A percentile compares a stretch with the other conserved stretches of the same genome.
Conservation (phyloP, 2,113 vertebrate species). For the Emydocephalus ijimae region DNA sequence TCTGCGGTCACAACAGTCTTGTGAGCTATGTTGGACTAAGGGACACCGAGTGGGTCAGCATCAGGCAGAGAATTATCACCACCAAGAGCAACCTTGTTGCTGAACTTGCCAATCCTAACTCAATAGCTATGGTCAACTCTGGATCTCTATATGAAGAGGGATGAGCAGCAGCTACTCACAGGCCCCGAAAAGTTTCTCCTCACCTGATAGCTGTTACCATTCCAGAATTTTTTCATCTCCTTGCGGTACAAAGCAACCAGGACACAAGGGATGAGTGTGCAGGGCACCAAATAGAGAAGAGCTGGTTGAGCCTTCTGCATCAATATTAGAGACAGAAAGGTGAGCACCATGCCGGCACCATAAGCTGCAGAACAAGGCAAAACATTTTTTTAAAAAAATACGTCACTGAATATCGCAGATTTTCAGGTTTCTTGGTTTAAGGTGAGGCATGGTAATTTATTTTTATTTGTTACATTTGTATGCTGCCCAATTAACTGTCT, state of each 20-base stretch:
- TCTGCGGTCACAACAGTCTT: not conserved
- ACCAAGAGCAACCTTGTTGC: not conserved
- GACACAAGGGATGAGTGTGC: constrained; percentile 82
- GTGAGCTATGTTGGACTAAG: not conserved
- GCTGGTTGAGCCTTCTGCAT: constrained; percentile 91
- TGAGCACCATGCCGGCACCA: constrained; percentile 84
- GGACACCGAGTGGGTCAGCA: not conserved
- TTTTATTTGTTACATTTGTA: not conserved
- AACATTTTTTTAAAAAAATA: not conserved
- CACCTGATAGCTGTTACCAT: constrained; percentile 86
- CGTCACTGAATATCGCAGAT: not conserved
- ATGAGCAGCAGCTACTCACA: not conserved
- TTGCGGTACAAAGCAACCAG: constrained; percentile 81
- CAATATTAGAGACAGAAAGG: constrained; percentile 84
- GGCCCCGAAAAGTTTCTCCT: not conserved
- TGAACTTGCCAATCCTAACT: not conserved
- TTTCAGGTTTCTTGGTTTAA: too few species aligned
- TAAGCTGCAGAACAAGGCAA: constrained; percentile 75
- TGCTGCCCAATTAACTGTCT: too few species aligned
- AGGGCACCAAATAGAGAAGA: constrained; percentile 93
- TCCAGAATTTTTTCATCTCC: constrained; percentile 91
- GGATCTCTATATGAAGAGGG: not conserved
- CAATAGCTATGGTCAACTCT: not conserved
- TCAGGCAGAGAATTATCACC: not conserved
- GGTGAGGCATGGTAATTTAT: not conserved